These are phyloP conservation scores for Hyaena hyaena DNA, from an alignment of 2,113 vertebrate genomes.

Conservation along the genomic window DNA sequence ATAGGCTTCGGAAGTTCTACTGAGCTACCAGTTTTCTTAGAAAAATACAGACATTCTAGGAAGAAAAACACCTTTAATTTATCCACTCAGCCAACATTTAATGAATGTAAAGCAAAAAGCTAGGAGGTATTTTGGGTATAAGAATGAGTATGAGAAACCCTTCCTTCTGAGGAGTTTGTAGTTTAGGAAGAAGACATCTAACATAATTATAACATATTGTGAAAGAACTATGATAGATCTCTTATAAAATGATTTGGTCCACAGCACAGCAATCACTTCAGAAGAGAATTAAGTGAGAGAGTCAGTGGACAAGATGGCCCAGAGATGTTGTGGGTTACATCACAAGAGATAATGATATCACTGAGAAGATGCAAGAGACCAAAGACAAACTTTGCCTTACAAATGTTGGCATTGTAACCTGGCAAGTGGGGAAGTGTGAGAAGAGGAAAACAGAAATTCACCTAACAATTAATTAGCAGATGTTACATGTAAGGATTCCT, in stretches of 20 bases:
- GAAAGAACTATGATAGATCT: background rate
- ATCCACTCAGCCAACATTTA: constrained; percentile 32
- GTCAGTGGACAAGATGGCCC: background rate
- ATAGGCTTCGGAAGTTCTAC: background rate
- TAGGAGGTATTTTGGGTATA: background rate
- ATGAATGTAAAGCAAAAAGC: constrained; percentile 34
- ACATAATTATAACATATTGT: background rate
- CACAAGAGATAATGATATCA: background rate
- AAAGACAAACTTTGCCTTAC: background rate
- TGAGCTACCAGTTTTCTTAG: background rate
- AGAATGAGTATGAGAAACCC: background rate
- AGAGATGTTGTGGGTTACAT: background rate
- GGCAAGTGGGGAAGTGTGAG: background rate
- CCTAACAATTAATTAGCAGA: constrained; percentile 5
- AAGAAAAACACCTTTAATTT: constrained; percentile 32
- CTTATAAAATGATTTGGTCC: background rate
- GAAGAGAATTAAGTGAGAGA: background rate
- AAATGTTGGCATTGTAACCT: background rate
- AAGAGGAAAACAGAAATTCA: constrained; percentile 33
- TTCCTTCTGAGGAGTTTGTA: background rate
- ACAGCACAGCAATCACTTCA: background rate
- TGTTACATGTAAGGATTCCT: background rate
- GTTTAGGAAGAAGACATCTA: background rate
- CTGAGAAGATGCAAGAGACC: background rate
- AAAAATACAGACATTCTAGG: constrained; percentile 21